Conservation (phyloP, 2,888 invertebrate species). For the Diogma glabrata region DNA sequence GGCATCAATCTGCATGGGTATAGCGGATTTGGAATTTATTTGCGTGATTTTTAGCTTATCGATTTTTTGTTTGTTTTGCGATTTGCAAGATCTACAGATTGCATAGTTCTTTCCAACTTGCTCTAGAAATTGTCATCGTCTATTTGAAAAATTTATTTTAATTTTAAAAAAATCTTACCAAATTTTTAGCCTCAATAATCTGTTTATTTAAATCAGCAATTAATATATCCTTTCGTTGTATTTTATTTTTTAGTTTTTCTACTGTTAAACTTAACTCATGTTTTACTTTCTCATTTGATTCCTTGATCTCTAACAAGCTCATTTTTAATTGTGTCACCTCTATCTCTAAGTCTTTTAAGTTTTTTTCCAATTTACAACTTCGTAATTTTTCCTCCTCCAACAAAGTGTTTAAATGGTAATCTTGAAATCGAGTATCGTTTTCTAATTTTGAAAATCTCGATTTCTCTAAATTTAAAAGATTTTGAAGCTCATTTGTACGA, state of each 20-base stretch:
- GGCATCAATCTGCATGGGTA: no score
- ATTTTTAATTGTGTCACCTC: not conserved
- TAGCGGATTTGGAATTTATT: no score
- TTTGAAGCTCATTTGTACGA: not conserved
- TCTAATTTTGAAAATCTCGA: not conserved
- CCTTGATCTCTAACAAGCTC: not conserved
- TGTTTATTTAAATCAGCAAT: not conserved
- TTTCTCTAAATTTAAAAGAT: not conserved
- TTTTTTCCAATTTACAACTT: constrained; percentile 3
- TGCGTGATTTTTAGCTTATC: no score
- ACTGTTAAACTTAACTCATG: not conserved
- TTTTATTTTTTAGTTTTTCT: constrained; percentile 1
- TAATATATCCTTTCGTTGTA: constrained; percentile 6
- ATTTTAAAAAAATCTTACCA: no score
- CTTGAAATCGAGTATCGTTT: not conserved
- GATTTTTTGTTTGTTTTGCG: no score
- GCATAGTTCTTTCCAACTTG: no score
- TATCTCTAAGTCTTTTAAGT: not conserved
- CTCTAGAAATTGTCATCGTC: no score
- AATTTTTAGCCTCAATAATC: constrained; percentile 4
- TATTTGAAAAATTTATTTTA: no score
- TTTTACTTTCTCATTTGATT: constrained; percentile 2
- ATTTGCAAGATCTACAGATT: no score
- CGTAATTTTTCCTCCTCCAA: constrained; percentile 3
- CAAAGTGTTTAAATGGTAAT: constrained; percentile 1